These are phyloP conservation scores for Drosophila melanocephala DNA, from an alignment of 2,888 invertebrate species.

Conservation along the genomic window DNA sequence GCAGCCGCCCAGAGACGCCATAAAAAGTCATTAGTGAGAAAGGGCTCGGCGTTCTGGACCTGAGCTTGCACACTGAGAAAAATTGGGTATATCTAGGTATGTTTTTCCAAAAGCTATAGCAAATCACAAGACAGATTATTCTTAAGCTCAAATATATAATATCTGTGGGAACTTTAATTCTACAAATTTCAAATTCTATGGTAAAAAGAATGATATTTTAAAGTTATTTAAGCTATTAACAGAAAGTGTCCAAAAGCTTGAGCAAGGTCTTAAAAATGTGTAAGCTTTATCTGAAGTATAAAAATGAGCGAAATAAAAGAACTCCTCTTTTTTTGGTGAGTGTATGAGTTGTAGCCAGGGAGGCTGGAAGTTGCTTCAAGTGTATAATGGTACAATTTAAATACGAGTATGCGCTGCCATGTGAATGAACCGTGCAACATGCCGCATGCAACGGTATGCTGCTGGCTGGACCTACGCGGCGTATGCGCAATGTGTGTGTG, in stretches of 20 bases:
- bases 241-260: no score
- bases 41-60: constrained; percentile 28
- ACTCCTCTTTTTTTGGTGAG: background rate
- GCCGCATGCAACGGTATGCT: constrained; percentile 38
- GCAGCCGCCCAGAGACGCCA: constrained; percentile 58
- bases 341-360: background rate
- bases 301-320: no score
- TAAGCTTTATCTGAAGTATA: no score
- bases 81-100: no score
- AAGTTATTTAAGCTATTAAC: background rate
- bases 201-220: rapidly evolving
- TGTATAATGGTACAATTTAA: constrained; percentile 82
- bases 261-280: background rate
- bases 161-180: rapidly evolving
- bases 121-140: background rate
- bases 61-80: background rate
- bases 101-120: background rate
- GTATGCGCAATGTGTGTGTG: constrained; percentile 54
- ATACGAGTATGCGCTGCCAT: constrained; percentile 69
- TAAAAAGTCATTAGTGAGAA: constrained; percentile 81
- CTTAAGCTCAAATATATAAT: background rate
- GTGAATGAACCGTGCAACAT: constrained; percentile 70
- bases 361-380: constrained; percentile 39
- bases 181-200: background rate
- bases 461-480: constrained; percentile 34